phyloP scores from a whole-genome alignment of 1,140 invertebrate species.

The Centruroides vittatus region DNA sequence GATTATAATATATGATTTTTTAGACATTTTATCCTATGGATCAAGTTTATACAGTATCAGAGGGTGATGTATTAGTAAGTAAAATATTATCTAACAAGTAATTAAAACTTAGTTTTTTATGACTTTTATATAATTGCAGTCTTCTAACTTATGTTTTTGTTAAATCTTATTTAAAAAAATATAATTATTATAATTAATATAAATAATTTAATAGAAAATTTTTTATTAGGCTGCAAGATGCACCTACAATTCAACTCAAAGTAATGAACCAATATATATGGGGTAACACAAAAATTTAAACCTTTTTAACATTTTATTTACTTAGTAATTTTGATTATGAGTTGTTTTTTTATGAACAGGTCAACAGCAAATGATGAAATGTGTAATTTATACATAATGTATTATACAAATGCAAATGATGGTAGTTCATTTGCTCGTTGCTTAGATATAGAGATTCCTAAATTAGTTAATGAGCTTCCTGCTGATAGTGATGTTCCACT shows the following conservation, averaged over 20 bases:
- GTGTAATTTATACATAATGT: conserved; percentile 56
- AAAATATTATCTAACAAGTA: too few species aligned
- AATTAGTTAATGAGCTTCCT: conserved; percentile 4
- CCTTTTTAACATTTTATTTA: not conserved
- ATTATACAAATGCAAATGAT: conserved; percentile 30
- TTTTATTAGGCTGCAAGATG: conserved; percentile 27
- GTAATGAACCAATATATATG: conserved; percentile 21
- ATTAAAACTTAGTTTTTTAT: too few species aligned
- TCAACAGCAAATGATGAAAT: conserved; percentile 46
- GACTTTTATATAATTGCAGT: too few species aligned
- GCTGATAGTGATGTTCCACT: conserved; percentile 12
- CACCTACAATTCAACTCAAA: conserved; percentile 27
- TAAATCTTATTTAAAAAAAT: too few species aligned
- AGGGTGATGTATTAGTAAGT: too few species aligned
- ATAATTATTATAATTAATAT: not conserved
- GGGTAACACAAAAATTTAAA: conserved; percentile 17
- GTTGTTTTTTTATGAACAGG: conserved; percentile 24
- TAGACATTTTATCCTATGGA: too few species aligned
- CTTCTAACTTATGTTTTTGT: too few species aligned
- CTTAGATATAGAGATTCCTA: conserved; percentile 2
- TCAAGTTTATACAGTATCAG: too few species aligned
- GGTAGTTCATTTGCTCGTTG: conserved; percentile 6
- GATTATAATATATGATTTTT: too few species aligned
- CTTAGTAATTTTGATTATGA: not conserved
- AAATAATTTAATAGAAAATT: not conserved